phyloP scores from a whole-genome alignment of 2,888 invertebrate species.

The Ecliptopera silaceata region DNA sequence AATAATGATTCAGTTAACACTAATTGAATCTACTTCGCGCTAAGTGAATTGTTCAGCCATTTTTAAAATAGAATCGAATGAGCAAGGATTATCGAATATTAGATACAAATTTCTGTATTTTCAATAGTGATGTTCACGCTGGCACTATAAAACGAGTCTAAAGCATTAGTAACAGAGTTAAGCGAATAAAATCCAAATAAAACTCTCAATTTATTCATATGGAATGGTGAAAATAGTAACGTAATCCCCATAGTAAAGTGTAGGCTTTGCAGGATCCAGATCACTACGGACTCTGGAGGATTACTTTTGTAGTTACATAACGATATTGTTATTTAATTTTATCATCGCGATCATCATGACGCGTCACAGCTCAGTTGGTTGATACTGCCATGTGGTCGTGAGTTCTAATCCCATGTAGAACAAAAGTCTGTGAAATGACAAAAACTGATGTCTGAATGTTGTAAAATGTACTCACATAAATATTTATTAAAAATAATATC shows the following conservation, averaged over 20 bases:
- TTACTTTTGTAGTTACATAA: background rate
- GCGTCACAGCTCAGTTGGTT: too few relatives aligned
- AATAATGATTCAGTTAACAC: background rate
- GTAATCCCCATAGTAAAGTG: slow-evolving; percentile 50
- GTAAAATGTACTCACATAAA: too few relatives aligned
- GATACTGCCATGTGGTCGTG: too few relatives aligned
- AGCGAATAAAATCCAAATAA: slow-evolving; percentile 48
- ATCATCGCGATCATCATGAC: too few relatives aligned
- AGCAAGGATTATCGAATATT: slow-evolving; percentile 2
- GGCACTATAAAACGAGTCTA: slow-evolving; percentile 10
- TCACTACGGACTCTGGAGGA: slow-evolving; percentile 30
- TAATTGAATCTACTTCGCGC: background rate
- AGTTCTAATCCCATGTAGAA: too few relatives aligned
- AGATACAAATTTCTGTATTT: slow-evolving; percentile 4
- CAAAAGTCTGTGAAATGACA: too few relatives aligned
- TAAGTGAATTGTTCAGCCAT: background rate
- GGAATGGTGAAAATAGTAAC: slow-evolving; percentile 44
- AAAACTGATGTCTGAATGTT: too few relatives aligned
- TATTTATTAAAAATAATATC: too few relatives aligned
- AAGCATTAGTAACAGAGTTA: slow-evolving; percentile 45
- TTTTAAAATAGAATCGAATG: background rate
- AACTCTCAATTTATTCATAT: slow-evolving; percentile 50
- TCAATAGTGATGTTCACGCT: slow-evolving; percentile 10
- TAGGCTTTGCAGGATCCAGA: slow-evolving; percentile 37
- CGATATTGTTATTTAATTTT: too few relatives aligned